Percentiles rank a stretch among this genome's conserved stretches.
phyloP scores from a whole-genome alignment of 2,797 vertebrate species.

The Sebastes kiyomatsui region DNA sequence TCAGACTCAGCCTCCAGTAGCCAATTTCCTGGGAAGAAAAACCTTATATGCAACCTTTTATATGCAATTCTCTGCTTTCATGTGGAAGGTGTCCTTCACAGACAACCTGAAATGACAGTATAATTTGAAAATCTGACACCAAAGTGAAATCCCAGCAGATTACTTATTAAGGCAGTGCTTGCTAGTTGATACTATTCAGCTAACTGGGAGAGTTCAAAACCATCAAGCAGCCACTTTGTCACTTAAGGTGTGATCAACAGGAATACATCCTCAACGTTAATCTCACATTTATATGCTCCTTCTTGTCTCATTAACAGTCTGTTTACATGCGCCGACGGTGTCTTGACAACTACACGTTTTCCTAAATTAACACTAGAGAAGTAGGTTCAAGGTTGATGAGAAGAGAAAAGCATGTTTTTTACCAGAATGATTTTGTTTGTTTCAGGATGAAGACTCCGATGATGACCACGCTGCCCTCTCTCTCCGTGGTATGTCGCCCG shows the following conservation, averaged over 20 bases:
- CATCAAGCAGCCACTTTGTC: slow-evolving; percentile 23
- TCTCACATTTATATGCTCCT: neutral
- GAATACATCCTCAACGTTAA: slow-evolving; percentile 12
- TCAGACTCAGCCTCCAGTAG: neutral
- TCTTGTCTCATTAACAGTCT: neutral
- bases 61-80: neutral
- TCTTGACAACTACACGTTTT: neutral
- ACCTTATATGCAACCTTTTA: neutral
- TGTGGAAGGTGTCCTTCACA: neutral
- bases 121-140: slow-evolving; percentile 3
- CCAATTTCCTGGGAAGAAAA: neutral
- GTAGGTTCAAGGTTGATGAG: neutral
- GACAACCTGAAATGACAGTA: neutral
- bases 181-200: neutral
- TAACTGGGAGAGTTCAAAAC: slow-evolving; percentile 15
- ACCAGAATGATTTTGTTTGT: neutral
- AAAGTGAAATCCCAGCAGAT: slow-evolving; percentile 5
- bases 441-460: slow-evolving; percentile 44
- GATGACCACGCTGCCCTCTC: slow-evolving; percentile 21
- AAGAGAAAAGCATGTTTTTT: neutral
- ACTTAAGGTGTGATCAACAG: neutral
- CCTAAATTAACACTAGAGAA: neutral
- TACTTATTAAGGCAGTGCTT: neutral
- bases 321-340: neutral
- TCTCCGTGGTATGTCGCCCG: neutral